A percentile compares a stretch with the other conserved stretches of the same genome.
Conservation (phyloP, 2,888 invertebrate genomes). For the Lasioglossum pauxillum region DNA sequence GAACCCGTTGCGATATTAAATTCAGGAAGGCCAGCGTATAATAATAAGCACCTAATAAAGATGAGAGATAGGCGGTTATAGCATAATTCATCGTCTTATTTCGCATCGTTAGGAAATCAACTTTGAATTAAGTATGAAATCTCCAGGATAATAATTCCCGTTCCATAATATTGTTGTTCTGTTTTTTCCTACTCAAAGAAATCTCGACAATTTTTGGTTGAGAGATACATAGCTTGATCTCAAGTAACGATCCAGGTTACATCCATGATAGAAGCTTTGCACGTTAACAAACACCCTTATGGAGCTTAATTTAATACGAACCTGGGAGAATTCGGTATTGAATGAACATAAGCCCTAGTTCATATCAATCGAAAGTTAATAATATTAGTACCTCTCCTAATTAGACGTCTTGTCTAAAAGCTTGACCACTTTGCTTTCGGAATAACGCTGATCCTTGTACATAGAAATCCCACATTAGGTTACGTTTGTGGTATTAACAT, state of each 20-base stretch:
- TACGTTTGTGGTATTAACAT: constrained; percentile 47
- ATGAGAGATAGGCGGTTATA: constrained; percentile 4
- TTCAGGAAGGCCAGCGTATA: not conserved
- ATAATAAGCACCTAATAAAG: constrained; percentile 41
- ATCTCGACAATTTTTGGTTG: not conserved
- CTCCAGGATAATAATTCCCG: not conserved
- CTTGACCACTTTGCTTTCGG: constrained; percentile 20
- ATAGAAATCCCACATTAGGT: constrained; percentile 37
- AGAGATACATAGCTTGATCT: not conserved
- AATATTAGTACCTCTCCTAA: not conserved
- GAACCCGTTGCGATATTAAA: constrained; percentile 20
- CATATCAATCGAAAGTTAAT: not conserved
- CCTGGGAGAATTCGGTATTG: not conserved
- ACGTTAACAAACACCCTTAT: not conserved
- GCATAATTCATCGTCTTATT: constrained; percentile 18
- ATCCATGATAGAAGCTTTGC: not conserved
- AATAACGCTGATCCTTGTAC: constrained; percentile 27
- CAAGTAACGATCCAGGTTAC: not conserved
- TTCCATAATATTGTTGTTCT: not conserved
- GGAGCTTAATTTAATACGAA: not conserved
- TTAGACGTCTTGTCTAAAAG: constrained; percentile 25
- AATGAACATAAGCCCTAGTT: not conserved
- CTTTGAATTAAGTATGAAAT: constrained; percentile 33
- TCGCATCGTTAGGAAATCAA: constrained; percentile 9
- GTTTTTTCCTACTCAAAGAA: not conserved